A percentile compares a stretch with the other conserved stretches of the same genome.
These are phyloP conservation scores for Clarias magur DNA, from an alignment of 2,113 vertebrate genomes.

Conservation along the genomic window DNA sequence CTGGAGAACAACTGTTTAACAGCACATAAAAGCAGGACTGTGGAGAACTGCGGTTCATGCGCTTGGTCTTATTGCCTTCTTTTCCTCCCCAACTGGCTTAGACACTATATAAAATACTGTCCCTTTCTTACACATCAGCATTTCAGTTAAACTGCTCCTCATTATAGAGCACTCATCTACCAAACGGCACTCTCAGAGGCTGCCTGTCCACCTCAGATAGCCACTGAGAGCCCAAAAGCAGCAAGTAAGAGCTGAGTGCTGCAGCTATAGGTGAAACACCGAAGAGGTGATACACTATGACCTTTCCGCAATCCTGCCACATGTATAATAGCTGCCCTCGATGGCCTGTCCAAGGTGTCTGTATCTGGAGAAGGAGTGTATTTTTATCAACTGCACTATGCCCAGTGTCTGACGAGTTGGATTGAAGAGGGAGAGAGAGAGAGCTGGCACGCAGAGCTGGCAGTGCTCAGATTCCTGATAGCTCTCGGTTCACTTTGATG, in stretches of 20 bases:
- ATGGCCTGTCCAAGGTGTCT: slow-evolving; percentile 68
- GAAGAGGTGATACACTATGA: slow-evolving; percentile 73
- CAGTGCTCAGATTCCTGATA: slow-evolving; percentile 67
- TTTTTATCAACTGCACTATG: slow-evolving; percentile 65
- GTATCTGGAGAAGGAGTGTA: slow-evolving; percentile 68
- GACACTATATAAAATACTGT: slow-evolving; percentile 19
- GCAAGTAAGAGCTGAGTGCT: slow-evolving; percentile 54
- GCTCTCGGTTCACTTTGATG: slow-evolving; percentile 74
- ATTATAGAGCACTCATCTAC: slow-evolving; percentile 59
- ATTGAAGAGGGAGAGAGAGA: slow-evolving; percentile 64
- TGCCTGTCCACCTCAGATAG: slow-evolving; percentile 57
- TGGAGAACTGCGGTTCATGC: neutral
- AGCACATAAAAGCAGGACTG: slow-evolving; percentile 70
- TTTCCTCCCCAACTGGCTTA: neutral
- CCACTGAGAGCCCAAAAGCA: slow-evolving; percentile 42
- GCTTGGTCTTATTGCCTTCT: slow-evolving; percentile 1
- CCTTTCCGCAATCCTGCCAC: slow-evolving; percentile 65
- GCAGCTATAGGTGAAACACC: slow-evolving; percentile 64
- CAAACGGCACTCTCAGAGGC: slow-evolving; percentile 46
- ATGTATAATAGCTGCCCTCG: slow-evolving; percentile 70
- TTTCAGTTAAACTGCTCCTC: slow-evolving; percentile 81
- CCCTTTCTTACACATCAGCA: slow-evolving; percentile 40
- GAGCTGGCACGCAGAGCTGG: slow-evolving; percentile 73
- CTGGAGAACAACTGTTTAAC: slow-evolving; percentile 67
- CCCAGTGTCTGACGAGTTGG: slow-evolving; percentile 54